phyloP scores from a whole-genome alignment of 2,113 vertebrate species.

The Sinocyclocheilus anshuiensis region DNA sequence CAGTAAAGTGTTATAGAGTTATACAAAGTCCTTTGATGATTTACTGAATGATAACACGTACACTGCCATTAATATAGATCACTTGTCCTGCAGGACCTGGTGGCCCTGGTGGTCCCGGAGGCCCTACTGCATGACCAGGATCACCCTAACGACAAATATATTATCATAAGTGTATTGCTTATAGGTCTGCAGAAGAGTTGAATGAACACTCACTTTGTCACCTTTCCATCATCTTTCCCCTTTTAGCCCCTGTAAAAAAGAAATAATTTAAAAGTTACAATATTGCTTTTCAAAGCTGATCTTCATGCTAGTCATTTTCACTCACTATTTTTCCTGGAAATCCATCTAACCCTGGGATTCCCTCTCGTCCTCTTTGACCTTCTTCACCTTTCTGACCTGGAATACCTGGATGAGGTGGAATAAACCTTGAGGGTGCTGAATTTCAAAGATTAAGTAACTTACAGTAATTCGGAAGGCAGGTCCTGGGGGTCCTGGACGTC shows the following conservation, averaged over 20 bases:
- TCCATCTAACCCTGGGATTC: slow-evolving; percentile 82
- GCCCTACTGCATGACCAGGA: slow-evolving; percentile 77
- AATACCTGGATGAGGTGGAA: slow-evolving; percentile 57
- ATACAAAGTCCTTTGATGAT: not conserved
- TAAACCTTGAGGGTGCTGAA: not conserved
- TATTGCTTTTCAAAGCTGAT: not conserved
- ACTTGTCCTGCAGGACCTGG: slow-evolving; percentile 81
- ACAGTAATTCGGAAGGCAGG: slow-evolving; percentile 65
- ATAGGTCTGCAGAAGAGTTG: not conserved
- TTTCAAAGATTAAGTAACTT: not conserved
- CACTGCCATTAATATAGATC: slow-evolving; percentile 63
- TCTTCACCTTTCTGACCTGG: slow-evolving; percentile 73
- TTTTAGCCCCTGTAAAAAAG: slow-evolving; percentile 79
- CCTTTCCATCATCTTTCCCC: slow-evolving; percentile 82
- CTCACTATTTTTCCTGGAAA: slow-evolving; percentile 77
- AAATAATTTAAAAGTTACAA: not conserved
- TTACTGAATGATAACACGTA: slow-evolving; percentile 60
- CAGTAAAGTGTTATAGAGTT: slow-evolving; percentile 54
- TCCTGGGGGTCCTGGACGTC: slow-evolving; percentile 75
- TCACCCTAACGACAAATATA: slow-evolving; percentile 76
- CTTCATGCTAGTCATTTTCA: not conserved
- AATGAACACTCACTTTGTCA: slow-evolving; percentile 76
- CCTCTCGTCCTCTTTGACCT: slow-evolving; percentile 76
- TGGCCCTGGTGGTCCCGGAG: slow-evolving; percentile 81
- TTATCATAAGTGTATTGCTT: not conserved